Evolutionary conservation across 1,140 invertebrate species (phyloP), one percentile per base, ranked within the genome.

Genomic region (Liolophura sinensis): DNA sequence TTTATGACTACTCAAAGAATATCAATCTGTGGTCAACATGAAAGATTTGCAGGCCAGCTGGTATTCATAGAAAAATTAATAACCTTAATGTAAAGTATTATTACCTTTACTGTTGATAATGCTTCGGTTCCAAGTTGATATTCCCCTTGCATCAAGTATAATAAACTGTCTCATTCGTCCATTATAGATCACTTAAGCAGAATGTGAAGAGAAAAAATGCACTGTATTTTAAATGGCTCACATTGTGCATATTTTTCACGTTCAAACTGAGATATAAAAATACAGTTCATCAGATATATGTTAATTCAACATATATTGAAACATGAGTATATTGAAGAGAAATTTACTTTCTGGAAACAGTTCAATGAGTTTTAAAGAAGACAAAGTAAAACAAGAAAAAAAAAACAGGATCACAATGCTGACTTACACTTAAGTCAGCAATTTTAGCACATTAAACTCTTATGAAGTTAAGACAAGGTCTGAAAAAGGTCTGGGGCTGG

Each of bases 111-210:
- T 56, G 46, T 72, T 69, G 6, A 77, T 71, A 14, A 70, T 58
- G 63, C 82, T 77, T 64, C 77, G 62, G 56, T 78, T 81, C 80
- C 82, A 84, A 20, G 75, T 74, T 49, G 75, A 78, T 15, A 82
- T 75, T 47, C 81, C 82, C 59, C 80, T 82, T 7, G 73, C 64
- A 68, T 84, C 82, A 5, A 84, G 62, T 20, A 84, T 75, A 11
- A 84, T 65, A 76, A 82, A 84, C 70, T 78, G 72, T 60, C 79
- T 70, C 73, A 78, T 78, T 62, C 79, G 67, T 18, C 73, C 74
- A 73, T 81, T 82, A 66, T 82, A 82, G 1, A 73, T 74, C 48
- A 84, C 82, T 71, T 24, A n/a, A 70, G 47, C 15, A 46, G 67
- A 14, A 64, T 64, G 9, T 79, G 49, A 49, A 62, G 66, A 62